Conservation (phyloP, 2,888 invertebrate genomes). For the Clepsis dumicolana region DNA sequence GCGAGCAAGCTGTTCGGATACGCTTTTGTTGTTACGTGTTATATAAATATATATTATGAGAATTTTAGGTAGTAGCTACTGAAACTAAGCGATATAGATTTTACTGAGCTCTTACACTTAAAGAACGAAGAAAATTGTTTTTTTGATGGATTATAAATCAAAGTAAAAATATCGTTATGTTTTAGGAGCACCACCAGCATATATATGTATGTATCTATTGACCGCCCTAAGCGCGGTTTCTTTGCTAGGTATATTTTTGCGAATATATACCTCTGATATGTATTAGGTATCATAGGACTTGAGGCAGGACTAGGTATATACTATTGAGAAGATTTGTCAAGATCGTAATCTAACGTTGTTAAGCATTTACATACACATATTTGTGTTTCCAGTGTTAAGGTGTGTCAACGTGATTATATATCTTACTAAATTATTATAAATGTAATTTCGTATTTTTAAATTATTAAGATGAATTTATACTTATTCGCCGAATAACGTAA, state of each 20-base stretch:
- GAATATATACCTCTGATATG: slow-evolving; percentile 64
- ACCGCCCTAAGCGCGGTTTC: slow-evolving; percentile 64
- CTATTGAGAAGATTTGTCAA: slow-evolving; percentile 57
- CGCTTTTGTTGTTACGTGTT: slow-evolving; percentile 82
- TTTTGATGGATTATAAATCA: not conserved
- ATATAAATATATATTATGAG: slow-evolving; percentile 61
- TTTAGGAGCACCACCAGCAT: slow-evolving; percentile 43
- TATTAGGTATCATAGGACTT: slow-evolving; percentile 56
- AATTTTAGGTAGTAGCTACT: slow-evolving; percentile 42
- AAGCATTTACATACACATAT: slow-evolving; percentile 74
- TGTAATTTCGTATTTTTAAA: slow-evolving; percentile 62
- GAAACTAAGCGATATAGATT: slow-evolving; percentile 25
- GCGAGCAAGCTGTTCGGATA: slow-evolving; percentile 60
- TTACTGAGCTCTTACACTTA: not conserved
- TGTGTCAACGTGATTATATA: slow-evolving; percentile 69
- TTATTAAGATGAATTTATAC: slow-evolving; percentile 46
- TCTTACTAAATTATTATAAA: slow-evolving; percentile 59
- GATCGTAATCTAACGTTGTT: slow-evolving; percentile 76
- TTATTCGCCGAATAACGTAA: slow-evolving; percentile 11
- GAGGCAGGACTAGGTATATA: slow-evolving; percentile 64
- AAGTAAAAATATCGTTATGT: slow-evolving; percentile 23
- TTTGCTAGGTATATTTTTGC: slow-evolving; percentile 73
- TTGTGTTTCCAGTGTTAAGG: slow-evolving; percentile 59
- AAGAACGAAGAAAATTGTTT: not conserved
- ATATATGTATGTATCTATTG: slow-evolving; percentile 61